Conservation (phyloP, 2,797 vertebrate genomes). For the Enteromius argenteus region DNA sequence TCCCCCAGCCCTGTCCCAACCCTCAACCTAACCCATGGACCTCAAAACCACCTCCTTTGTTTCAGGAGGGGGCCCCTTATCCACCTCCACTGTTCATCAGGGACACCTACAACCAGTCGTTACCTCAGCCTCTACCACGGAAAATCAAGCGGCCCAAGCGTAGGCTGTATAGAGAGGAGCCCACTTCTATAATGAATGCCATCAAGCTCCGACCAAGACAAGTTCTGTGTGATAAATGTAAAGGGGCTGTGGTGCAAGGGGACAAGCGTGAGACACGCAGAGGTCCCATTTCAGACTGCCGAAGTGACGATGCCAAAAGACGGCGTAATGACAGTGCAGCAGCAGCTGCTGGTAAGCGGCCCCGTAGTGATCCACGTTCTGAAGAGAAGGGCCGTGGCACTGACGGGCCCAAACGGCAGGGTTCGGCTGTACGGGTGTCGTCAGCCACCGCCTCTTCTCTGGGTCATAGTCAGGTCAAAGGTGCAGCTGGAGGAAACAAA, state of each 20-base stretch:
- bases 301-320: slow-evolving; percentile 87
- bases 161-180: slow-evolving; percentile 95
- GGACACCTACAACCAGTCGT: slow-evolving; percentile 98
- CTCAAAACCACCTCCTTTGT: slow-evolving; percentile 92
- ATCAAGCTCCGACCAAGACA: slow-evolving; percentile 96
- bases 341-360: slow-evolving; percentile 86
- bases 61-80: slow-evolving; percentile 95
- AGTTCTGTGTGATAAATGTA: slow-evolving; percentile 97
- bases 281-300: slow-evolving; percentile 82
- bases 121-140: slow-evolving; percentile 98
- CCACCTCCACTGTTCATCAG: slow-evolving; percentile 98
- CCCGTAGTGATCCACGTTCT: slow-evolving; percentile 86
- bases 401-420: slow-evolving; percentile 82
- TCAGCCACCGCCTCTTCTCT: slow-evolving; percentile 67
- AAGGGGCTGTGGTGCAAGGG: slow-evolving; percentile 87
- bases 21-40: slow-evolving; percentile 82
- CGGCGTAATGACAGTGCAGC: slow-evolving; percentile 82
- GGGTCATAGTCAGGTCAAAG: slow-evolving; percentile 79
- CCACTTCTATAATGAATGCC: slow-evolving; percentile 97
- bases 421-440: slow-evolving; percentile 84
- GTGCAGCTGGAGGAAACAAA: slow-evolving; percentile 73
- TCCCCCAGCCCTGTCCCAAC: slow-evolving; percentile 52
- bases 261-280: slow-evolving; percentile 88
- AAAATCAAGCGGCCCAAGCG: slow-evolving; percentile 96
- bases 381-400: slow-evolving; percentile 83